These are phyloP conservation scores for Chloroceryle inda DNA, from an alignment of 2,797 vertebrate species.

Conservation along the genomic window DNA sequence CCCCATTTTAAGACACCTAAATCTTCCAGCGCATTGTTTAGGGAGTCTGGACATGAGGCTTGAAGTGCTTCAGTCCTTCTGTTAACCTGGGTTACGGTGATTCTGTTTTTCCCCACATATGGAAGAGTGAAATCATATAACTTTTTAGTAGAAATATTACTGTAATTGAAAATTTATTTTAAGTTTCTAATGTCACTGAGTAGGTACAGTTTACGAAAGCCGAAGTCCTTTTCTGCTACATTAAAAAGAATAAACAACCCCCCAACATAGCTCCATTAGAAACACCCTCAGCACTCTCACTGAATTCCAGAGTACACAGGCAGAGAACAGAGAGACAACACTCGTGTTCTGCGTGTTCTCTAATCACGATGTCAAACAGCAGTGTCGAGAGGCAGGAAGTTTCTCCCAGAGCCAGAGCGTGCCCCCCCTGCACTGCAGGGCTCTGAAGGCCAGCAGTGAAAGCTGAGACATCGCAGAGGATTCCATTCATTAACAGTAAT, in stretches of 20 bases:
- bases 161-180: slow-evolving; percentile 69
- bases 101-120: neutral
- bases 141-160: slow-evolving; percentile 52
- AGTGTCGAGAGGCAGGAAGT: neutral
- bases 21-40: neutral
- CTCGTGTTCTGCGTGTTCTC: neutral
- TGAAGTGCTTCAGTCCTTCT: neutral
- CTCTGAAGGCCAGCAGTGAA: neutral
- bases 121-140: slow-evolving; percentile 22
- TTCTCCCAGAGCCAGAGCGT: neutral
- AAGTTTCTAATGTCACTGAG: slow-evolving; percentile 57
- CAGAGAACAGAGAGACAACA: slow-evolving; percentile 35
- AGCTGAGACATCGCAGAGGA: neutral
- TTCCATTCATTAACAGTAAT: slow-evolving; percentile 41
- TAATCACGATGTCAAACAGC: neutral
- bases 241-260: slow-evolving; percentile 54
- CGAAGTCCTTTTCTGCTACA: slow-evolving; percentile 61
- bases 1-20: neutral
- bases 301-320: neutral
- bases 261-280: neutral
- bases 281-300: slow-evolving; percentile 32
- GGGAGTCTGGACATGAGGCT: neutral
- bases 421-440: neutral
- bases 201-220: slow-evolving; percentile 70
- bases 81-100: neutral